Evolutionary conservation across 2,888 invertebrate genomes (phyloP).

Genomic region (Oscheius sp.): DNA sequence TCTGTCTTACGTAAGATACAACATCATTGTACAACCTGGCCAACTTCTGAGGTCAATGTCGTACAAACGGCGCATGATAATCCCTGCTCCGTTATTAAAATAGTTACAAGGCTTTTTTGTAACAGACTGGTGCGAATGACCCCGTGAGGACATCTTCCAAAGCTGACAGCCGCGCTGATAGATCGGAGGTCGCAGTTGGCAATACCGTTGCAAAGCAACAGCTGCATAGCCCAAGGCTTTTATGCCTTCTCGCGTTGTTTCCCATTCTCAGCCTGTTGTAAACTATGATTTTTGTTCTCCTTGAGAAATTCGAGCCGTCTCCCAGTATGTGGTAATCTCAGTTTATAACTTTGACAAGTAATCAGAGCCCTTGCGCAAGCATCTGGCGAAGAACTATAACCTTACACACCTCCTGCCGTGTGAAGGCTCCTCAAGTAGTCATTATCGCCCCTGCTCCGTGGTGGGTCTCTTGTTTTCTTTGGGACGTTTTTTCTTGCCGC

Average conservation of each 20-base stretch:
- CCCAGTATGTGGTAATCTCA: not conserved
- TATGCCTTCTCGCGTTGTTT: not conserved
- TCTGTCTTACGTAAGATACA: conserved; percentile 16
- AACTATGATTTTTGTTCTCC: not conserved
- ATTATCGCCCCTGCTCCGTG: conserved; percentile 14
- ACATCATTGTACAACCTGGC: conserved; percentile 3
- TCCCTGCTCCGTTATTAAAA: not conserved
- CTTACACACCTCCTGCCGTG: conserved; percentile 26
- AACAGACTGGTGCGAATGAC: conserved; percentile 13
- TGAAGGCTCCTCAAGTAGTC: not conserved
- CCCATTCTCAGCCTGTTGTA: not conserved
- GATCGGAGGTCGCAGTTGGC: conserved; percentile 28
- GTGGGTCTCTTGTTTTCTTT: not conserved
- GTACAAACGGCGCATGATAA: conserved; percentile 7
- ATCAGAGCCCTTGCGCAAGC: conserved; percentile 17
- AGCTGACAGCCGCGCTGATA: conserved; percentile 28
- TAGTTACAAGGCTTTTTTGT: not conserved
- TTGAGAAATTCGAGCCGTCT: not conserved
- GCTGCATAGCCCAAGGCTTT: conserved; percentile 17
- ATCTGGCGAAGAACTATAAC: conserved; percentile 19
- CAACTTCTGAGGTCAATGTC: conserved; percentile 17
- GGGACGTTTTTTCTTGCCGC: conserved; percentile 11
- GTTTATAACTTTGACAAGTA: conserved; percentile 8
- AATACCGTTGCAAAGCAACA: conserved; percentile 28
- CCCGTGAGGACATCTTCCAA: conserved; percentile 15